Evolutionary conservation across 2,888 invertebrate genomes (phyloP).

Genomic region (Acleris laterana): DNA sequence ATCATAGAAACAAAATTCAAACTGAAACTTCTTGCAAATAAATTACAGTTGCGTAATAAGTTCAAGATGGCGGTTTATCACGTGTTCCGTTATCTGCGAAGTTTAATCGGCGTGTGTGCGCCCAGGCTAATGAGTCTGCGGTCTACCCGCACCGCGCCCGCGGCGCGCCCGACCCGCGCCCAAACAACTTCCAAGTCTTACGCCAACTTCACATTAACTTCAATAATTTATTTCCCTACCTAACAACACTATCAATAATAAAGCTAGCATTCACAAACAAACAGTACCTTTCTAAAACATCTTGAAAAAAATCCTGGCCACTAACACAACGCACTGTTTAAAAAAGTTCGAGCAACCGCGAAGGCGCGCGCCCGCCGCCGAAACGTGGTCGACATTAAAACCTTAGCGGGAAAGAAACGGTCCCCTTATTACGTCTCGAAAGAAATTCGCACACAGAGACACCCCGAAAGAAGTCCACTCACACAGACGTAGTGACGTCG

Average conservation of each 20-base stretch:
- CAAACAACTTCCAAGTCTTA: constrained; percentile 61
- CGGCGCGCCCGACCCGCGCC: constrained; percentile 48
- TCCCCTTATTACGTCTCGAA: constrained; percentile 85
- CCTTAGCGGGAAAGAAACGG: constrained; percentile 84
- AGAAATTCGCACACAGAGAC: constrained; percentile 82
- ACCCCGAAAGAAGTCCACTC: constrained; percentile 77
- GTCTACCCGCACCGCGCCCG: constrained; percentile 69
- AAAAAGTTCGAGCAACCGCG: constrained; percentile 75
- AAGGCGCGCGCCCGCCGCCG: constrained; percentile 81
- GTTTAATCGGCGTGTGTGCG: constrained; percentile 78
- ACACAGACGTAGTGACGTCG: constrained; percentile 63
- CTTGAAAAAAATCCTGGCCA: constrained; percentile 43
- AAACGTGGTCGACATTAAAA: constrained; percentile 84
- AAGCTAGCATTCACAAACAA: constrained; percentile 32
- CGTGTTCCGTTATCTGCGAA: constrained; percentile 69
- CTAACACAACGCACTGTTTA: constrained; percentile 59
- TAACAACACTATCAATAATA: constrained; percentile 7
- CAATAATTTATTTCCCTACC: constrained; percentile 54
- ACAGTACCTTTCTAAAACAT: constrained; percentile 13
- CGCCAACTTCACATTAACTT: constrained; percentile 65
- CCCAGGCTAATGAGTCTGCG: constrained; percentile 80
- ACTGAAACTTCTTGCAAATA: constrained; percentile 37
- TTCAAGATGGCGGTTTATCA: constrained; percentile 63
- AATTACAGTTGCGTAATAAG: constrained; percentile 50
- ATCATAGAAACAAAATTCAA: constrained; percentile 3